Evolutionary conservation across 2,888 invertebrate genomes (phyloP), one percentile per base, ranked within the genome.

Genomic region (Tineola bisselliella): DNA sequence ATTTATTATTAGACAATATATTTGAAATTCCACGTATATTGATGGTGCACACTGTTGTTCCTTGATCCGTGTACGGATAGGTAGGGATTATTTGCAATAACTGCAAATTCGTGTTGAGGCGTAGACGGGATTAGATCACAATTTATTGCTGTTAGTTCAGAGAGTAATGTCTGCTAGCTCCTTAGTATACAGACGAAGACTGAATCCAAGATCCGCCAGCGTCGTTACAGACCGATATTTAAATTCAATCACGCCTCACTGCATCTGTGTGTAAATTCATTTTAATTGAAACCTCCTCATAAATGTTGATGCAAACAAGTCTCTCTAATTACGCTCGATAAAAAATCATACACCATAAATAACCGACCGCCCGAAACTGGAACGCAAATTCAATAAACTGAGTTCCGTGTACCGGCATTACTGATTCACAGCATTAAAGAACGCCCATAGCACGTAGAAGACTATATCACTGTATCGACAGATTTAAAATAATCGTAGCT

Each of bases 61-160:
- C 48, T 48, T 15, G 48, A 48, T 48, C 48, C 13, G 10, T 48
- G 48, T 48, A 3, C 48, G 8, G 58, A 58, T 58, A 58, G n/a
- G 58, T 58, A 62, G 61, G 64, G 64, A 67, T 65, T 65, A 68
- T 69, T 69, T 63, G 71, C 68, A 69, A 69, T 71, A 68, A 71
- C 63, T 67, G 66, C 65, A 65, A 66, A 70, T 67, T 63, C 66
- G 65, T 66, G 66, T 66, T 66, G 64, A 64, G 68, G 64, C 65
- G 65, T 62, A 67, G 64, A 63, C 63, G 44, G 64, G 64, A 67
- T 67, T 67, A 66, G 63, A 65, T 44, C 48, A 59, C 30, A 44
- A 57, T 60, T 57, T 44, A 60, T 60, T 30, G 56, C 57, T 56
- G 60, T 58, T 56, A 56, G 56, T 56, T 56, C n/a, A 56, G 58